phyloP scores from a whole-genome alignment of 2,888 invertebrate genomes.

The Malacosoma neustria region DNA sequence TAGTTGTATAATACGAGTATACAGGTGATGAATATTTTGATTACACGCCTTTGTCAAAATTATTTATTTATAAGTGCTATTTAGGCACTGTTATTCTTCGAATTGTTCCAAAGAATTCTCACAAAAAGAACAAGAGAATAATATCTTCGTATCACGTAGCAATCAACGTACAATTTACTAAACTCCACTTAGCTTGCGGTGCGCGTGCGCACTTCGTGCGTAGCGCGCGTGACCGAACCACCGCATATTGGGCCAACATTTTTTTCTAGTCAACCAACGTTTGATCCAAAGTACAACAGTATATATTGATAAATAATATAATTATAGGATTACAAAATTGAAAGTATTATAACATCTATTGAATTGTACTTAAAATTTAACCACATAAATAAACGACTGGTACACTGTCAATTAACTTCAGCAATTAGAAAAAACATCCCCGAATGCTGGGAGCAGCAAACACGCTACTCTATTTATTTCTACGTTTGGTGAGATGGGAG shows the following conservation, averaged over 20 bases:
- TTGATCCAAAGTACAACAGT: slow-evolving; percentile 13
- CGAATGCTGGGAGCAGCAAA: too few relatives aligned
- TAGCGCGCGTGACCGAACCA: slow-evolving; percentile 41
- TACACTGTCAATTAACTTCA: too few relatives aligned
- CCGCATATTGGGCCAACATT: slow-evolving; percentile 12
- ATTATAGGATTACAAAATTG: not conserved
- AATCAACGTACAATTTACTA: slow-evolving; percentile 43
- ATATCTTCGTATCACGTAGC: slow-evolving; percentile 33
- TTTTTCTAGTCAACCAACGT: slow-evolving; percentile 10
- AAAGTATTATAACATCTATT: not conserved
- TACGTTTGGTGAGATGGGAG: too few relatives aligned
- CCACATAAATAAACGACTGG: too few relatives aligned
- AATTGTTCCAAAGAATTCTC: not conserved
- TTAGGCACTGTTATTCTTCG: too few relatives aligned
- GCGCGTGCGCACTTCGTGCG: slow-evolving; percentile 57
- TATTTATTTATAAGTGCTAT: too few relatives aligned
- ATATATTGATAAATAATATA: not conserved
- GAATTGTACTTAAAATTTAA: not conserved
- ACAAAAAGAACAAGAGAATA: slow-evolving; percentile 11
- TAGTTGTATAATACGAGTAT: too few relatives aligned
- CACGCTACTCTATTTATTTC: too few relatives aligned
- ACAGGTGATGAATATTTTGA: too few relatives aligned
- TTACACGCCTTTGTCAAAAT: too few relatives aligned
- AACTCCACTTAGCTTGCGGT: slow-evolving; percentile 46
- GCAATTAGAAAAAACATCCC: too few relatives aligned